Evolutionary conservation across 2,797 vertebrate species (phyloP).

Genomic region (Rhinatrema bivittatum): DNA sequence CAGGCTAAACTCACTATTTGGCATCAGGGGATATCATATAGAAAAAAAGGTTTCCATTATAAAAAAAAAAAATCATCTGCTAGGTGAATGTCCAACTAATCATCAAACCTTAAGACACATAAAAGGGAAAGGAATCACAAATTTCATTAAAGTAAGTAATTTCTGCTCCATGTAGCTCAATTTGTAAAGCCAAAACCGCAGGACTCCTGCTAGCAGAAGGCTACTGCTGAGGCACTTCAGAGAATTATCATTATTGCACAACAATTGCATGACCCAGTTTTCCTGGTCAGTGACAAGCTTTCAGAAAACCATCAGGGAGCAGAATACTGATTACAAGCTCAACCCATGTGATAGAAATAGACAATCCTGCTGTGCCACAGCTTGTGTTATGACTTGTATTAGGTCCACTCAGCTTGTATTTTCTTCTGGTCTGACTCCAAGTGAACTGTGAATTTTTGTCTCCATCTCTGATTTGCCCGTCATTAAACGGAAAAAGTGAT

Average conservation of each 20-base stretch:
- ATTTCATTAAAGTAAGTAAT: conserved; percentile 40
- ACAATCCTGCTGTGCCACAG: too few species aligned
- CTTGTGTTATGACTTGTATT: too few species aligned
- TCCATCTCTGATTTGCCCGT: too few species aligned
- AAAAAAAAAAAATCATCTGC: neutral
- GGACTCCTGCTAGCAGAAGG: conserved; percentile 30
- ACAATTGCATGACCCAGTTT: conserved; percentile 49
- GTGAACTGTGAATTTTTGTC: too few species aligned
- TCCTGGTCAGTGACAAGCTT: conserved; percentile 37
- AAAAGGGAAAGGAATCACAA: neutral
- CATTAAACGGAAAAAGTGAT: too few species aligned
- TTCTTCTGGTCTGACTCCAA: too few species aligned
- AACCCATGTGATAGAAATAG: too few species aligned
- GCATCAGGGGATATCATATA: neutral
- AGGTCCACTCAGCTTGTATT: too few species aligned
- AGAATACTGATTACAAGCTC: conserved; percentile 40
- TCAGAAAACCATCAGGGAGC: conserved; percentile 41
- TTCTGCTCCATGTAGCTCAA: conserved; percentile 21
- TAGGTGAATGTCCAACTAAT: conserved; percentile 17
- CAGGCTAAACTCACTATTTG: too few species aligned
- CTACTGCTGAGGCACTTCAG: conserved; percentile 38
- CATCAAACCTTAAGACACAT: conserved; percentile 13
- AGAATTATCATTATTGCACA: conserved; percentile 45
- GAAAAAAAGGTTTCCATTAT: conserved; percentile 27
- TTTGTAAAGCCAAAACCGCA: conserved; percentile 25